phyloP scores from a whole-genome alignment of 2,797 vertebrate genomes.

The Acanthopagrus latus region DNA sequence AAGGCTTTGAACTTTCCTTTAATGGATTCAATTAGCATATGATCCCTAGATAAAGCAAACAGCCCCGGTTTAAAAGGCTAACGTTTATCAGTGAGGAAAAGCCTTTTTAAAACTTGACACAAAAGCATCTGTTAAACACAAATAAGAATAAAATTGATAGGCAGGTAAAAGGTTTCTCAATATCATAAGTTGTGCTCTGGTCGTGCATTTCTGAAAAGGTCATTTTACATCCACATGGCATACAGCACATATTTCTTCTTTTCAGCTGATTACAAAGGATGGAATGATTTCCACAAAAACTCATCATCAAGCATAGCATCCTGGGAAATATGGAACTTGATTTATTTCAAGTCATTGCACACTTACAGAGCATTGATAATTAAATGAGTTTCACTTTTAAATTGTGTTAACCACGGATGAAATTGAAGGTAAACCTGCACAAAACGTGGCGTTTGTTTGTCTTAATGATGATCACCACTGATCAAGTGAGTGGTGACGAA shows the following conservation, averaged over 20 bases:
- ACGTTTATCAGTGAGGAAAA: slow-evolving; percentile 10
- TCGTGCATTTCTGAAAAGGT: slow-evolving; percentile 7
- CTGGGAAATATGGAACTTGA: background rate
- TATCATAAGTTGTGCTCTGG: background rate
- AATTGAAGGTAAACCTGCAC: background rate
- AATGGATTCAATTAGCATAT: slow-evolving; percentile 13
- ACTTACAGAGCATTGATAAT: background rate
- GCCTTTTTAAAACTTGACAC: background rate
- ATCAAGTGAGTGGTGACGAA: background rate
- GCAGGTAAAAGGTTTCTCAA: background rate
- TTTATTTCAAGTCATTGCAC: background rate
- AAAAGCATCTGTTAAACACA: background rate
- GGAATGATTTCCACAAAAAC: background rate
- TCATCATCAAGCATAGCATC: background rate
- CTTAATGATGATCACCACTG: background rate
- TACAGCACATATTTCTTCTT: background rate
- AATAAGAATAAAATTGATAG: background rate
- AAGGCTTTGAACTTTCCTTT: slow-evolving; percentile 6
- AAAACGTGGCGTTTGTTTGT: background rate
- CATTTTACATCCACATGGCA: background rate
- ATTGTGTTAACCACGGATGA: background rate
- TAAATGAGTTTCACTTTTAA: background rate
- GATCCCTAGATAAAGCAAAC: slow-evolving; percentile 22
- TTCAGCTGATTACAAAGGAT: slow-evolving; percentile 9
- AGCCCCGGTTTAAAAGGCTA: background rate